Evolutionary conservation across 1,140 invertebrate species (phyloP), one percentile per base, ranked within the genome.

Genomic region (Drosophila kanapiae): DNA sequence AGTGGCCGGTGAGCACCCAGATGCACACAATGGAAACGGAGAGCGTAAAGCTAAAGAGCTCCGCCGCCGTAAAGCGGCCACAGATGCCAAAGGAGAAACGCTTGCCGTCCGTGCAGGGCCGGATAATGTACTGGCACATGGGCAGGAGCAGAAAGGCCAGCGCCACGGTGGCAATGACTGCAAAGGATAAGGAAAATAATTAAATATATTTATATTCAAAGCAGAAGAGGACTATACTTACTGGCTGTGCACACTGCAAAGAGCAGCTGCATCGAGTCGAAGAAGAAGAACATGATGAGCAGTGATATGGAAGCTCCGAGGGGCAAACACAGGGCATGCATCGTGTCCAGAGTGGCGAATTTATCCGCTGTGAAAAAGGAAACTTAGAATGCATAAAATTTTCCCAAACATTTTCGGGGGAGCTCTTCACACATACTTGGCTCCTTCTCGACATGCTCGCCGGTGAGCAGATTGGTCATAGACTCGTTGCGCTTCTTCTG

Each of bases 271-370:
- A 99, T 98, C 59, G 98, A 99, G 94, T 99, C 98, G 92, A 99
- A 99, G 93, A 99, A 99, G 94, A 99, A 98, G 94, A 99, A 99
- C 98, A 99, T 99, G 72, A 99, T 96, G 18, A 99, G 95, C 63
- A 99, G 95, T 60, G 98, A 99, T 81, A 99, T 96, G 64, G 98
- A 99, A 82, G 98, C 98, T 91, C 98, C 98, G 54, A 99, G 95
- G 60, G 98, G 98, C 93, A 99, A 95, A 94, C 98, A 99, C 80
- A 99, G 95, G 75, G 98, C 98, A 94, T 99, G 98, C 96, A 99
- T 97, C 63, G 98, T 98, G 93, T 99, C 98, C 90, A 99, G 93
- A 0, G 98, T 99, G 18, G 92, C 92, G 61, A 93, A 93, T 59
- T 92, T 92, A 75, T 87, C 92, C 80, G 77, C 84, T 87, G 62